Evolutionary conservation across 2,113 vertebrate species (phyloP), one percentile per base, ranked within the genome.

Genomic region (Chloropsis hardwickii): DNA sequence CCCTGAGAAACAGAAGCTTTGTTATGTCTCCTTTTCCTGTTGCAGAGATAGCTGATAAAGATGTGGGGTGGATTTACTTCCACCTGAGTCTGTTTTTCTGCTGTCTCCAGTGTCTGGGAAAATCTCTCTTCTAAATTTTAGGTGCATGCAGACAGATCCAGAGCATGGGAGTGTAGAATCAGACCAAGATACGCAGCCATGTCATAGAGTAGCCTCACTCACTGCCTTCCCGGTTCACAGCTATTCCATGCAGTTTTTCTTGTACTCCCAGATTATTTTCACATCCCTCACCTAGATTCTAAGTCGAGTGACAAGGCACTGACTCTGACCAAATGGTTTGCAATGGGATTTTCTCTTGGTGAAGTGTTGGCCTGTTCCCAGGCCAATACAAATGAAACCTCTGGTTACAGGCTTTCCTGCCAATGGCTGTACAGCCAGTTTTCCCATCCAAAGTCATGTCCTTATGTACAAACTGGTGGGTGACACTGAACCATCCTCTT

Each of bases 121-220:
- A 90, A 67, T 21, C n/a, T 76, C 27, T 65, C 27, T 23, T n/a
- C n/a, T 80, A 47, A 58, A 54, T 74, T 82, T 64, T 17, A 67
- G 33, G 24, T 60, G 14, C 5, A 0, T 24, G 45, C 15, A 40
- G 44, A 39, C 21, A 76, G 79, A 82, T 87, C 28, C 40, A 86
- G 76, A 53, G 37, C 17, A 31, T 6, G 24, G n/a, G 22, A 51
- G 29, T n/a, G 58, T 61, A 80, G 28, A 27, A 44, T 57, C 5
- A 1, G n/a, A 17, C 22, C 13, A 12, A 57, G 40, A 25, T 7
- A 31, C 0, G 0, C 20, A 81, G 25, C 40, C 10, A 1, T 54
- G 60, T 73, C 4, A 1, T 12, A 57, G 50, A 33, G 17, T 4
- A 72, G 40, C 24, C 37, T 86, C 6, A 1, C 27, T 90, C 35